Evolutionary conservation across 2,113 vertebrate species (phyloP).

Genomic region (Etheostoma spectabile): DNA sequence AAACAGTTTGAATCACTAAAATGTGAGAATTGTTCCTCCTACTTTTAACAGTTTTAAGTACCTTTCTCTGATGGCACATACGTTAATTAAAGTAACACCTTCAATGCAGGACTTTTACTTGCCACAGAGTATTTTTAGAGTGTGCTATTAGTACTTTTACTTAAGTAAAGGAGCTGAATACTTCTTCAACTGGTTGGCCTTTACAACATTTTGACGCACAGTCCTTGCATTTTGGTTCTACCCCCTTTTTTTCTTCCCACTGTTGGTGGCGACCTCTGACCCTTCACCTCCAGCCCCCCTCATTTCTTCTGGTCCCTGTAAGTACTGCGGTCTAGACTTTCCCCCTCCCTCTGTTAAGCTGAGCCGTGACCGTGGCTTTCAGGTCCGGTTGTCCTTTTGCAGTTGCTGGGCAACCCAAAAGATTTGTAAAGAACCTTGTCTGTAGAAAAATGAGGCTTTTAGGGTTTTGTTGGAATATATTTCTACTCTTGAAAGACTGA

Average conservation of each 20-base stretch:
- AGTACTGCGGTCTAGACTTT: conserved; percentile 51
- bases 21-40: too few relatives aligned
- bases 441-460: not conserved
- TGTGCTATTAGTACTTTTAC: too few relatives aligned
- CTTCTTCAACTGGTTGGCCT: too few relatives aligned
- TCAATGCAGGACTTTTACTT: too few relatives aligned
- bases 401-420: not conserved
- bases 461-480: not conserved
- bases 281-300: conserved; percentile 49
- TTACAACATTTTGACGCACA: not conserved
- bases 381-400: not conserved
- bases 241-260: conserved; percentile 38
- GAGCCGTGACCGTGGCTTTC: conserved; percentile 37
- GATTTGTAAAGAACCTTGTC: not conserved
- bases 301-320: conserved; percentile 33
- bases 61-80: too few relatives aligned
- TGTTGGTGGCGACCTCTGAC: conserved; percentile 42
- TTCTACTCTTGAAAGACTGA: not conserved
- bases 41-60: too few relatives aligned
- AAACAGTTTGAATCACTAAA: too few relatives aligned
- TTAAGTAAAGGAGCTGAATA: too few relatives aligned
- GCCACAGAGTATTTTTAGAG: too few relatives aligned
- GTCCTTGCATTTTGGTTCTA: not conserved
- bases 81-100: too few relatives aligned
- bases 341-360: not conserved